Evolutionary conservation across 2,888 invertebrate species (phyloP), one percentile per base, ranked within the genome.

Genomic region (Sphaerophoria taeniata): DNA sequence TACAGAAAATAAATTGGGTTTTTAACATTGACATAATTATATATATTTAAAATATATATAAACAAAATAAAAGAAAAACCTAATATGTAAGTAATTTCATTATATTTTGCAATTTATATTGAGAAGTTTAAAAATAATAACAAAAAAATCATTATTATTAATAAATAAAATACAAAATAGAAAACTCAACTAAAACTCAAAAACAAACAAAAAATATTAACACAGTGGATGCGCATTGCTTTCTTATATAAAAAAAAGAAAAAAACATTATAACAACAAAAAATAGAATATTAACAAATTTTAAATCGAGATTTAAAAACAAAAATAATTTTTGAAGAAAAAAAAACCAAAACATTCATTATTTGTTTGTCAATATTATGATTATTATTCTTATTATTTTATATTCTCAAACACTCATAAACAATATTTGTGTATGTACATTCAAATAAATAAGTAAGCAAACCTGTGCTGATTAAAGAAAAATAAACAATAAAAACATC

Each of bases 361-460:
- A 80, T 87, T 87, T 87, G 89, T 88, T 89, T 89, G 87, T 87
- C 74, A 87, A 88, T 90, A 88, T 88, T 87, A 88, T 87, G 24
- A 24, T 24, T 24, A 24, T 24, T 24, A 24, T 24, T 24, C 24
- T 24, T 24, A 24, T 24, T 24, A 24, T 24, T 24, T 24, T 82
- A 79, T 80, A 78, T 82, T 77, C 81, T 86, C 87, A 81, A 78
- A 81, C 77, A 87, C 81, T 85, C 85, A 80, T 85, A 85, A 85
- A 85, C 81, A 86, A 86, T 86, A 86, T 86, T 86, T 86, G 86
- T 86, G 86, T 86, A 86, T 86, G 86, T 86, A 86, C 86, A 86
- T 86, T 86, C 82, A 77, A 81, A 78, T 86, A 82, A 86, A 86
- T 86, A 86, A 86, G 77, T 86, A 86, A 86, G 86, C 86, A 86